phyloP scores from a whole-genome alignment of 1,140 invertebrate genomes.

The Dryas iulia region DNA sequence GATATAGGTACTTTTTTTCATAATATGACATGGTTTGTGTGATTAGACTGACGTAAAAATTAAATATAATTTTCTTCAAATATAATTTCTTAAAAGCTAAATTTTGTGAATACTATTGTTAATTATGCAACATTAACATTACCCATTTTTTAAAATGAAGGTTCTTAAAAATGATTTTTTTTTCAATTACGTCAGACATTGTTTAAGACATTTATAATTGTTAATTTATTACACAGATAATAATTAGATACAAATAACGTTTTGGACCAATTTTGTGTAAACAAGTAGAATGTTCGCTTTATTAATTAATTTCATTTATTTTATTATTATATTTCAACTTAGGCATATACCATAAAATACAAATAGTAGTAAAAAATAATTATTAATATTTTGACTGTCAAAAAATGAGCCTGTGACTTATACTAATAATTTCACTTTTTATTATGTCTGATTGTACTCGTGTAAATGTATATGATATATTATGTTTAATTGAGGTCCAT shows the following conservation, averaged over 20 bases:
- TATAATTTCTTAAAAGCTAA: too few species aligned
- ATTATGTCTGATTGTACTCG: background rate
- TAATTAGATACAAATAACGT: slow-evolving; percentile 44
- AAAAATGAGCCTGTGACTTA: background rate
- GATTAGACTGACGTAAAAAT: too few species aligned
- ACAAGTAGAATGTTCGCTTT: slow-evolving; percentile 37
- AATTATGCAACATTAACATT: too few species aligned
- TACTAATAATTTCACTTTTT: background rate
- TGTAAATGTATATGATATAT: background rate
- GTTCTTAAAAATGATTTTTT: too few species aligned
- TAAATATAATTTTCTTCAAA: too few species aligned
- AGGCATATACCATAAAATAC: background rate
- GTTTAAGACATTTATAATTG: background rate
- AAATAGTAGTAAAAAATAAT: background rate
- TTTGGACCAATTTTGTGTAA: slow-evolving; percentile 77
- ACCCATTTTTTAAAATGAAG: too few species aligned
- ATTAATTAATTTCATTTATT: slow-evolving; percentile 1
- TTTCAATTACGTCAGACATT: background rate
- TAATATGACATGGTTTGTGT: too few species aligned
- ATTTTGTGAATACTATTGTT: too few species aligned
- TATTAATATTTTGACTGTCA: background rate
- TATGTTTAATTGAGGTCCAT: background rate
- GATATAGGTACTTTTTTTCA: too few species aligned
- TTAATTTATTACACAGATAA: slow-evolving; percentile 39
- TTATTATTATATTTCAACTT: background rate